Evolutionary conservation across 2,797 vertebrate species (phyloP).

Genomic region (Mormyrus proboscirostris): DNA sequence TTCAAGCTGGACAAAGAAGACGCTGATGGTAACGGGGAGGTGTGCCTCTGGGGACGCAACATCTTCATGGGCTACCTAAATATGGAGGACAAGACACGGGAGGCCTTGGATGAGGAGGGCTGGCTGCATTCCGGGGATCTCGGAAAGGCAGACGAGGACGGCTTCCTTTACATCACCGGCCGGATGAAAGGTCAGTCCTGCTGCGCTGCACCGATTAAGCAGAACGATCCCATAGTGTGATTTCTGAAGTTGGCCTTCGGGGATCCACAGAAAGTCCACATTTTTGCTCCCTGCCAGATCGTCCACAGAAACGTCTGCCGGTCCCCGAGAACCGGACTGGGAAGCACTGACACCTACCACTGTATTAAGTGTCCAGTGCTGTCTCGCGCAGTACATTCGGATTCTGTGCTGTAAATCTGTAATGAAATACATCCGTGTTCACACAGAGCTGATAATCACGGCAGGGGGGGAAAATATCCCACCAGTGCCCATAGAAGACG

Average conservation of each 20-base stretch:
- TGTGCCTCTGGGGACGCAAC: constrained; percentile 80
- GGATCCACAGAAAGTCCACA: neutral
- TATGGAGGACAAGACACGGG: constrained; percentile 74
- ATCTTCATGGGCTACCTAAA: constrained; percentile 86
- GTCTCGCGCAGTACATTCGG: neutral
- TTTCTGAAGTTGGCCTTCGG: neutral
- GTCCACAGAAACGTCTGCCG: neutral
- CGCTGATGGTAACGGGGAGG: constrained; percentile 64
- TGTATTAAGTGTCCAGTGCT: neutral
- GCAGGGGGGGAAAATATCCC: constrained; percentile 77
- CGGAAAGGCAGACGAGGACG: constrained; percentile 68
- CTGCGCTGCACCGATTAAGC: neutral
- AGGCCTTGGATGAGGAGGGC: constrained; percentile 69
- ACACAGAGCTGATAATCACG: constrained; percentile 76
- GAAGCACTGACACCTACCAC: neutral
- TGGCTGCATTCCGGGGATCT: constrained; percentile 79
- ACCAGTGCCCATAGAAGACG: constrained; percentile 72
- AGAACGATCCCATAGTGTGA: neutral
- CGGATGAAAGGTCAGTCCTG: constrained; percentile 71
- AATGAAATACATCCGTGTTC: neutral
- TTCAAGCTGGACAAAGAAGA: constrained; percentile 67
- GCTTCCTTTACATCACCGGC: constrained; percentile 78
- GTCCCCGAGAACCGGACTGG: neutral
- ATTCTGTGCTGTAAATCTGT: neutral
- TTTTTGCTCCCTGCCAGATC: neutral